These are phyloP conservation scores for Rhagium mordax DNA, from an alignment of 2,888 invertebrate species.

Conservation along the genomic window DNA sequence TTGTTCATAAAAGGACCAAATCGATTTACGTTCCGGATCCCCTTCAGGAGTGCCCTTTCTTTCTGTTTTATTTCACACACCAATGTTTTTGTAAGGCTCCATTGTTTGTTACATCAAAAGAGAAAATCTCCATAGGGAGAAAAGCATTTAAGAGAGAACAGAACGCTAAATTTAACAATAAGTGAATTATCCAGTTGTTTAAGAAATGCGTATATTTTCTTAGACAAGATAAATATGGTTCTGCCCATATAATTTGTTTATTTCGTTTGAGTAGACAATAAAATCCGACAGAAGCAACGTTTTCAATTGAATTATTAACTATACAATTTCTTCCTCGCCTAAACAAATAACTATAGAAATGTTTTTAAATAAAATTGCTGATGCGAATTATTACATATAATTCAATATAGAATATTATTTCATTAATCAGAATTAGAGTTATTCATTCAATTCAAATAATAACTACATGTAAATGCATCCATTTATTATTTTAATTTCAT, in stretches of 20 bases:
- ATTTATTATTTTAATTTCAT: too few species aligned
- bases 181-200: constrained; percentile 19
- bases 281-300: background rate
- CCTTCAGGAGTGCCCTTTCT: constrained; percentile 1
- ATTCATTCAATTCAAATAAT: too few species aligned
- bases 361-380: too few species aligned
- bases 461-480: too few species aligned
- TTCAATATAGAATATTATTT: too few species aligned
- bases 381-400: too few species aligned
- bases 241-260: background rate
- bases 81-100: constrained; percentile 33
- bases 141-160: constrained; percentile 21
- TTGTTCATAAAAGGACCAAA: constrained; percentile 9
- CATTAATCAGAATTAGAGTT: too few species aligned
- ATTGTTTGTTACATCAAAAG: constrained; percentile 32
- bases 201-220: constrained; percentile 14
- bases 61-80: constrained; percentile 29
- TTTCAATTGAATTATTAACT: background rate
- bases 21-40: constrained; percentile 4
- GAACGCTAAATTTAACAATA: constrained; percentile 20
- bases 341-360: too few species aligned
- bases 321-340: too few species aligned
- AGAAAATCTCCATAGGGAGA: constrained; percentile 29
- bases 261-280: background rate
- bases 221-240: background rate